Conservation (phyloP, 2,888 invertebrate genomes). For the Platynereis dumerilii region DNA sequence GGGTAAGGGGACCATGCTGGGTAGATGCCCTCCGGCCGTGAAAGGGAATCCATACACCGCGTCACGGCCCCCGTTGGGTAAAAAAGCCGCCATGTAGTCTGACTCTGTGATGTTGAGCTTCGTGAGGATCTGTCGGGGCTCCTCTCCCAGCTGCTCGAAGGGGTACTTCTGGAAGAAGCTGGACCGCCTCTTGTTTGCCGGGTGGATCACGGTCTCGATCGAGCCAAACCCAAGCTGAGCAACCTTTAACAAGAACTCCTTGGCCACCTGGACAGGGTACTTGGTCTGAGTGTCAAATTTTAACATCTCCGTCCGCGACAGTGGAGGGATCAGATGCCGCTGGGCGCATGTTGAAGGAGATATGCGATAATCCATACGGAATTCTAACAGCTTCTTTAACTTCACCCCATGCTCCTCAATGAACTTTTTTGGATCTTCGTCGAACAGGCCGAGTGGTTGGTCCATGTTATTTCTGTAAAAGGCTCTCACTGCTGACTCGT, state of each 20-base stretch:
- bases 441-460: slow-evolving; percentile 22
- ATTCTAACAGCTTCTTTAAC: slow-evolving; percentile 32
- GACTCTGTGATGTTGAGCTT: slow-evolving; percentile 21
- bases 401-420: slow-evolving; percentile 24
- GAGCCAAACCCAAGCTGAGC: slow-evolving; percentile 33
- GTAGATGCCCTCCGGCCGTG: not conserved
- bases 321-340: slow-evolving; percentile 34
- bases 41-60: slow-evolving; percentile 26
- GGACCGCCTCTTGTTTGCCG: slow-evolving; percentile 26
- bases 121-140: slow-evolving; percentile 17
- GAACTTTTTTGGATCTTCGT: slow-evolving; percentile 25
- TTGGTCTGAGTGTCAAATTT: slow-evolving; percentile 30
- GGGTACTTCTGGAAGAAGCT: slow-evolving; percentile 32
- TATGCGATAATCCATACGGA: slow-evolving; percentile 24
- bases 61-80: slow-evolving; percentile 22
- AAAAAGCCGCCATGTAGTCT: slow-evolving; percentile 27
- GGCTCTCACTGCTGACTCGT: not conserved
- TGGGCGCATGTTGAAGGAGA: slow-evolving; percentile 32
- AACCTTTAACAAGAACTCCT: slow-evolving; percentile 31
- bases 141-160: slow-evolving; percentile 20
- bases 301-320: slow-evolving; percentile 27
- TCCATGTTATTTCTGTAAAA: slow-evolving; percentile 17
- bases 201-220: slow-evolving; percentile 19
- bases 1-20: slow-evolving; percentile 12
- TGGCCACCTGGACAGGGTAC: slow-evolving; percentile 31